Evolutionary conservation across 2,888 invertebrate genomes (phyloP).

Genomic region (Athrips mouffetella): DNA sequence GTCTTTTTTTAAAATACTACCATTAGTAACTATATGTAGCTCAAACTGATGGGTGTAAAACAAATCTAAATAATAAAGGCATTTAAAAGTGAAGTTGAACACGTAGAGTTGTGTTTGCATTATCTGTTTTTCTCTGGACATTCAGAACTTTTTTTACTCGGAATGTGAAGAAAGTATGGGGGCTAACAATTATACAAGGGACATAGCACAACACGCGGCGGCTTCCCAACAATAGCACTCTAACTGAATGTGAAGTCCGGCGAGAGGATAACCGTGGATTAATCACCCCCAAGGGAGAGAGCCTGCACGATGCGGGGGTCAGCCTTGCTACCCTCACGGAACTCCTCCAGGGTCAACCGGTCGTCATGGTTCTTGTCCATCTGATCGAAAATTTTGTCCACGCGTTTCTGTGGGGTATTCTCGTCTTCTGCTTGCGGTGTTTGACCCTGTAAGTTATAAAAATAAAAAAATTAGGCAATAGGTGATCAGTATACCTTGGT

Average conservation of each 20-base stretch:
- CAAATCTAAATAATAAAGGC: too few relatives aligned
- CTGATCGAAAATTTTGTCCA: conserved; percentile 98
- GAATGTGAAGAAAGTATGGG: too few relatives aligned
- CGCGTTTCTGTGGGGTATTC: conserved; percentile 95
- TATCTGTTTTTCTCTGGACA: too few relatives aligned
- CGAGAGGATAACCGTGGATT: conserved; percentile 75
- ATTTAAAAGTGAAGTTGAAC: too few relatives aligned
- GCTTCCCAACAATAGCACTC: conserved; percentile 32
- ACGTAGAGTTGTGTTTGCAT: too few relatives aligned
- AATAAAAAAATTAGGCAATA: background rate
- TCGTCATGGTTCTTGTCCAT: conserved; percentile 99
- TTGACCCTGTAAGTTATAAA: conserved; percentile 83
- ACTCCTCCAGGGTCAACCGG: conserved; percentile 95
- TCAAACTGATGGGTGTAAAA: too few relatives aligned
- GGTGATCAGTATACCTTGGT: too few relatives aligned
- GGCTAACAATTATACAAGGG: background rate
- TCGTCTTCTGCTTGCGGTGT: conserved; percentile 93
- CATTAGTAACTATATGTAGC: too few relatives aligned
- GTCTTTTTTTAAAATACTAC: too few relatives aligned
- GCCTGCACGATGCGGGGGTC: conserved; percentile 99
- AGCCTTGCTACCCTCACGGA: conserved; percentile 98
- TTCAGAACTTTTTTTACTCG: too few relatives aligned
- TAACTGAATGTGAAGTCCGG: conserved; percentile 72
- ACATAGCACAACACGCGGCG: conserved; percentile 37
- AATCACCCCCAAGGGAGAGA: conserved; percentile 89